Base-by-base conservation (phyloP, 2,797 vertebrate species). In the Sebastes melanostomus region DNA sequence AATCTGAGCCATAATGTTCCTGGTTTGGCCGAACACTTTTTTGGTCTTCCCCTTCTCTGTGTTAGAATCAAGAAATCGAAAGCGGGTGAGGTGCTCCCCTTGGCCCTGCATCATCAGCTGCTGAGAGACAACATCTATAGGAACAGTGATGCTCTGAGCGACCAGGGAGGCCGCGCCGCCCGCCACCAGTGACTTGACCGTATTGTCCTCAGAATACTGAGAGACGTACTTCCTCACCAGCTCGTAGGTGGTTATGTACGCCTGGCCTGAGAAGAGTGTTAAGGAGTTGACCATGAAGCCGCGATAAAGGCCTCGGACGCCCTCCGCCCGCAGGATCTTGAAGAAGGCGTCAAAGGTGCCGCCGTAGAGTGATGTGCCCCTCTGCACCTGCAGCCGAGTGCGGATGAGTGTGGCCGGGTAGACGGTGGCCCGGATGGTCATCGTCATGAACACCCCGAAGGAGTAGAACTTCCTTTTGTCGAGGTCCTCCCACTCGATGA, bases 401-500 rank as follows among this genome's bases (percentile, higher is more conserved):
- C 98, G 97, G 92, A 99, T 99, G 69, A 99, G 96, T 0, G 97
- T 98, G 85, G 98, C 98, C 0, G 98, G 98, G 93, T 99, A 99
- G 62, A 99, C 96, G 0, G 98, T 98, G 81, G 97, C 97, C 4
- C 98, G 96, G 89, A 99, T 99, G 91, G 95, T 95, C 98, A 99
- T 98, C 0, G 98, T 99, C 97, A 99, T 98, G 38, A 98, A 98
- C 50, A 99, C 95, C 0, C 98, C 98, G 0, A 99, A 96, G 3
- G 98, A 96, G 4, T 98, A 99, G 95, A 99, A 99, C 78, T 99
- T 99, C 93, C 95, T 96, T 84, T 99, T 99, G 96, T 99, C 98
- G 88, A 99, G 93, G 92, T 99, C 97, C 82, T 99, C 98, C 98
- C 98, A 99, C 92, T 99, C 98, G 0, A 99, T 99, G 95, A 99